Percentiles rank a stretch among this genome's conserved stretches.
Evolutionary conservation across 2,113 vertebrate species (phyloP).

Genomic region (Sula dactylatra): DNA sequence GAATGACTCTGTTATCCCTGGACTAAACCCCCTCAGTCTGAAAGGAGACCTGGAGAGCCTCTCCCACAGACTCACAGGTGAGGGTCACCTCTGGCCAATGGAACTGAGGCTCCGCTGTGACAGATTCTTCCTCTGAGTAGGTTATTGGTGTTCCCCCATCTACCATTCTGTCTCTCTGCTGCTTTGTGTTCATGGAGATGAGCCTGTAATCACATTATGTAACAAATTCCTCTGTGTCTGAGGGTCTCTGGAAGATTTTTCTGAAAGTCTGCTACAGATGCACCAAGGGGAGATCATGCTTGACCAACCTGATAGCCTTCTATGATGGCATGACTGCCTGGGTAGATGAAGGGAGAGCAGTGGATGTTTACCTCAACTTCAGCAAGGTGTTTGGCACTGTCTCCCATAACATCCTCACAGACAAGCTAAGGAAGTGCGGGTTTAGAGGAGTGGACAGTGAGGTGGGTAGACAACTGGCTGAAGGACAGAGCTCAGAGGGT

Average conservation of each 20-base stretch:
- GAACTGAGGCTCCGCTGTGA: not conserved
- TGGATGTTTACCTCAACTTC: no score
- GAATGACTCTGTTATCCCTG: not conserved
- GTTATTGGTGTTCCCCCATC: not conserved
- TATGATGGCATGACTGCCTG: no score
- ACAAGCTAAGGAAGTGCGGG: no score
- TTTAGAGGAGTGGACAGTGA: no score
- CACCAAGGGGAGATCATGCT: no score
- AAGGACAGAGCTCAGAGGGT: no score
- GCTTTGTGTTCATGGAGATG: not conserved
- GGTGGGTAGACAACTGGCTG: no score
- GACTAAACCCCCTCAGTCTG: not conserved
- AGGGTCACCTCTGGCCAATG: no score
- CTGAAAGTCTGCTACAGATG: not conserved
- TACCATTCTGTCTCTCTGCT: not conserved
- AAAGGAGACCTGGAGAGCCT: not conserved
- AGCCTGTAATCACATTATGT: not conserved
- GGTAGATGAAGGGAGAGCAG: no score
- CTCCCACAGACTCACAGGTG: not conserved
- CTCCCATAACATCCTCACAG: no score
- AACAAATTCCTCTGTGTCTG: not conserved
- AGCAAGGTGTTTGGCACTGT: no score
- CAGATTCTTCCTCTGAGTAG: not conserved
- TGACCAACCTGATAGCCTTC: no score
- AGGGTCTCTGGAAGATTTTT: not conserved